Percentiles rank a stretch among this genome's conserved stretches.
Evolutionary conservation across 2,888 invertebrate species (phyloP).

Genomic region (Scaptomyza tumidula): DNA sequence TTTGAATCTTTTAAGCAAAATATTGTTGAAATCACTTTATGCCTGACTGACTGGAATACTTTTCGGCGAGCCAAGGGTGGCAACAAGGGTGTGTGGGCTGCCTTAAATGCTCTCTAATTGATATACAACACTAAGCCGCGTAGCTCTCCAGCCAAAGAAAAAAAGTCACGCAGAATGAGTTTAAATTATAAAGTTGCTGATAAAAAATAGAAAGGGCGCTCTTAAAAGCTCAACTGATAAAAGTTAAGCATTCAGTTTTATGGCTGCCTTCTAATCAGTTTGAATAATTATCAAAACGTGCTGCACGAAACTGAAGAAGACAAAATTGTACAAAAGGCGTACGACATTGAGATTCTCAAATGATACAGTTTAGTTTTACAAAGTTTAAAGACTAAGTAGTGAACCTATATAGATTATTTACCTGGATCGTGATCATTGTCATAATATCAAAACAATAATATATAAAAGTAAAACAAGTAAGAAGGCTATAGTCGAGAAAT

Average conservation of each 20-base stretch:
- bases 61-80: constrained; percentile 3
- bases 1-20: constrained; percentile 81
- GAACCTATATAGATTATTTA: not conserved
- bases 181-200: constrained; percentile 66
- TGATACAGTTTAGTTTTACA: not conserved
- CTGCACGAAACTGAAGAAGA: constrained; percentile 26
- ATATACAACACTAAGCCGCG: constrained; percentile 53
- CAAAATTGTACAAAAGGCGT: constrained; percentile 1
- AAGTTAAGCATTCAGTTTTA: constrained; percentile 67
- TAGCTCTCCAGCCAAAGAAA: constrained; percentile 5
- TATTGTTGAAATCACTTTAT: constrained; percentile 82
- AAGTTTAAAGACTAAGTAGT: not conserved
- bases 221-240: constrained; percentile 65
- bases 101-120: constrained; percentile 69
- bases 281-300: constrained; percentile 79
- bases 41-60: constrained; percentile 54
- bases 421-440: too few species aligned
- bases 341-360: constrained; percentile 5
- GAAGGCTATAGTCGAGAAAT: too few species aligned
- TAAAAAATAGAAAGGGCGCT: constrained; percentile 53
- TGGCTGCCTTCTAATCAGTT: constrained; percentile 67
- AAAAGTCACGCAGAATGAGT: constrained; percentile 68
- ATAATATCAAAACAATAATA: too few species aligned
- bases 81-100: constrained; percentile 16
- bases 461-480: too few species aligned